phyloP scores from a whole-genome alignment of 2,113 vertebrate genomes.

The Irena cyanogastra region DNA sequence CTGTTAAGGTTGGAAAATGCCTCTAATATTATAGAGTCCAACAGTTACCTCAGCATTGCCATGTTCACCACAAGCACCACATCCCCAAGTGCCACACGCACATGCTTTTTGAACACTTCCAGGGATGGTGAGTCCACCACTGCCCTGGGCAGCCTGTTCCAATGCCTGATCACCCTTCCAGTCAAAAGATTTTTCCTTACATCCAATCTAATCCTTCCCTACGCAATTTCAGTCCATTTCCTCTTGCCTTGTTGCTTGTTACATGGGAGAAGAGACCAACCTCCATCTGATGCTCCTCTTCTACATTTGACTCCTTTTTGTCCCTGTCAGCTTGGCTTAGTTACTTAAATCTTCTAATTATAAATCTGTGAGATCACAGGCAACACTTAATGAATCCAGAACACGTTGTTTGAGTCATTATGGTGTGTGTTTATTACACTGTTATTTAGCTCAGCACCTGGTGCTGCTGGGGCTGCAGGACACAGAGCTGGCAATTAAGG shows the following conservation, averaged over 20 bases:
- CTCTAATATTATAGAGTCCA: neutral
- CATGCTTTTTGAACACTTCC: neutral
- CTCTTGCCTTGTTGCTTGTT: neutral
- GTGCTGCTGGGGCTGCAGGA: neutral
- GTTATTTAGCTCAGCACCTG: conserved; percentile 26
- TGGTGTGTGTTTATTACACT: neutral
- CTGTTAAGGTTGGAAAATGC: neutral
- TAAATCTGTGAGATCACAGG: conserved; percentile 1
- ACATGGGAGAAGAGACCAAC: neutral
- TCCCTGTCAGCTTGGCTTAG: neutral
- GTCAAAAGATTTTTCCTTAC: neutral
- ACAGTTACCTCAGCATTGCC: neutral
- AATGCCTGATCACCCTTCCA: neutral
- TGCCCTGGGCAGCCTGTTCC: neutral
- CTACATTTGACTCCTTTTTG: neutral
- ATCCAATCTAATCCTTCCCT: neutral
- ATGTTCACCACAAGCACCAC: neutral
- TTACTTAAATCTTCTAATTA: conserved; percentile 5
- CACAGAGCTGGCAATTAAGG: neutral
- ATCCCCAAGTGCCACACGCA: neutral
- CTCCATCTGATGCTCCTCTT: neutral
- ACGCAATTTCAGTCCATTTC: neutral
- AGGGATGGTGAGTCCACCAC: neutral
- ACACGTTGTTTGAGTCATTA: neutral
- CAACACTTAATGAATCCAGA: neutral